Evolutionary conservation across 2,888 invertebrate genomes (phyloP).

Genomic region (Synanthedon formicaeformis): DNA sequence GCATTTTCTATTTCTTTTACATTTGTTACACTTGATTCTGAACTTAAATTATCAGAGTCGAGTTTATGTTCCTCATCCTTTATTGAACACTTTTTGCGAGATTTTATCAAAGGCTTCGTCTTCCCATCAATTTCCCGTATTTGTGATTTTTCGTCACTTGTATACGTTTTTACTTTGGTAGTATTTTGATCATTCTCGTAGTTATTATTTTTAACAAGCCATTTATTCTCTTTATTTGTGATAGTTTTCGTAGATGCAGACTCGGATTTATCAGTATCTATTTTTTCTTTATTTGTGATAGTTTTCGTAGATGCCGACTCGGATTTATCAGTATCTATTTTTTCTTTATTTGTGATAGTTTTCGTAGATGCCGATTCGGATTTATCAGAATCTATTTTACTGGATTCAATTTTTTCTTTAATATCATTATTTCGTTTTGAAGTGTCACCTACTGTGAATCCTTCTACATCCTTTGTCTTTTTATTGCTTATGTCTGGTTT

Average conservation of each 20-base stretch:
- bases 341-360: slow-evolving; percentile 4
- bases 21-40: slow-evolving; percentile 28
- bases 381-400: neutral
- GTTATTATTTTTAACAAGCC: neutral
- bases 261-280: too few species aligned
- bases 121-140: slow-evolving; percentile 1
- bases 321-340: too few species aligned
- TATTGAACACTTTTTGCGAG: slow-evolving; percentile 16
- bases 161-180: neutral
- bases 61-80: slow-evolving; percentile 20
- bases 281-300: slow-evolving; percentile 3
- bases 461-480: slow-evolving; percentile 8
- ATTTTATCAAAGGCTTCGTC: slow-evolving; percentile 29
- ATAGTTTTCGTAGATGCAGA: too few species aligned
- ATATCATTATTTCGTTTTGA: slow-evolving; percentile 1
- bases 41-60: slow-evolving; percentile 27
- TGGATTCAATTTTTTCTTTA: slow-evolving; percentile 2
- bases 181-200: neutral
- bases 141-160: neutral
- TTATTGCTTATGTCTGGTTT: neutral
- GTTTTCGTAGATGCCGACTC: slow-evolving; percentile 4
- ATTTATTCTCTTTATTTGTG: too few species aligned
- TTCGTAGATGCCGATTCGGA: slow-evolving; percentile 2
- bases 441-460: slow-evolving; percentile 1
- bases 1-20: slow-evolving; percentile 1